Evolutionary conservation across 2,888 invertebrate species (phyloP), one percentile per base, ranked within the genome.

Genomic region (Leucania comma): DNA sequence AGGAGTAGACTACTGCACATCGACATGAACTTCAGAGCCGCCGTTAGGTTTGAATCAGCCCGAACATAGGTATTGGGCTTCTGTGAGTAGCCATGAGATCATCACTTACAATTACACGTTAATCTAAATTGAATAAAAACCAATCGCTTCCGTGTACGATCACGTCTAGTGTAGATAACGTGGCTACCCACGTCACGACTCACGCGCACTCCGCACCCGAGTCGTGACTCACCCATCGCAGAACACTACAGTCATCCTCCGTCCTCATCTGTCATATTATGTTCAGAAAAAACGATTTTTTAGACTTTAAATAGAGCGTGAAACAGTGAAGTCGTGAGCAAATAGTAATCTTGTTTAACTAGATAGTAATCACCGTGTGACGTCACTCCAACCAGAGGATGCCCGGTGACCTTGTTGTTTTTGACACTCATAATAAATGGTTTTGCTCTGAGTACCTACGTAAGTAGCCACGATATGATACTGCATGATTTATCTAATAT

Each of bases 171-270:
- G 38, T 26, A 12, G 5, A 56, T 20, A n/a, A n/a, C 10, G n/a
- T 29, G 9, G 12, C 12, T 3, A 29, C 32, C 10, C 3, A 22
- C 48, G 56, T 50, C 56, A 65, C 65, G 72, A 64, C 24, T 42
- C 8, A 10, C 64, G 29, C 65, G 22, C 65, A 20, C 48, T 24
- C 17, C 29, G 8, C 22, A 42, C 17, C 9, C 46, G 8, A n/a
- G 46, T 48, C 73, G 56, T 73, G 72, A 73, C 48, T 71, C 72
- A 50, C 71, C 57, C 24, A 2, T 20, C 4, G 53, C 17, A 20
- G 35, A 48, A 42, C 17, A 42, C 73, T 26, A 38, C 4, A 22
- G 38, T 38, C 64, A 48, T 48, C 24, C 38, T 57, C 32, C n/a
- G 32, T 14, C 48, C 29, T 38, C 54, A 50, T 32, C 17, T 64